These are phyloP conservation scores for Piaya cayana DNA, from an alignment of 2,113 vertebrate genomes.

Conservation along the genomic window DNA sequence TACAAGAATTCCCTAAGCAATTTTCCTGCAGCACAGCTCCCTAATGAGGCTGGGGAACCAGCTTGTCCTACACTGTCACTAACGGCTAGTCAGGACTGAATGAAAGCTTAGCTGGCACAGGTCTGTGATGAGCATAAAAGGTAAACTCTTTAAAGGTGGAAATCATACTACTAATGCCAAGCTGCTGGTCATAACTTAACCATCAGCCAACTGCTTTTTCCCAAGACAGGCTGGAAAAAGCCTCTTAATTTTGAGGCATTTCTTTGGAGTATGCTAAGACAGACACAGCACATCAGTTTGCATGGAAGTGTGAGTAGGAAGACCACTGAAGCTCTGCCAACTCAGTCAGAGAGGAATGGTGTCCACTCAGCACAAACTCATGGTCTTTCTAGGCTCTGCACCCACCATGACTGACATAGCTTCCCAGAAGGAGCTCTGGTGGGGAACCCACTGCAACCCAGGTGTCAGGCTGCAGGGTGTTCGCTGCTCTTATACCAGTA, in stretches of 20 bases:
- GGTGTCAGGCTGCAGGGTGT: too few species aligned
- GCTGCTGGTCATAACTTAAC: neutral
- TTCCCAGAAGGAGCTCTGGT: too few species aligned
- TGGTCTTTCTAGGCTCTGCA: too few species aligned
- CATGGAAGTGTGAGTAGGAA: too few species aligned
- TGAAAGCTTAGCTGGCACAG: neutral
- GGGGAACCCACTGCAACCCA: too few species aligned
- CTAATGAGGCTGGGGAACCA: constrained; percentile 54
- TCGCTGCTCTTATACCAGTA: too few species aligned
- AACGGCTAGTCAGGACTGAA: neutral
- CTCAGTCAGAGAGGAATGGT: too few species aligned
- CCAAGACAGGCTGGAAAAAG: neutral
- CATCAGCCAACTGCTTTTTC: neutral
- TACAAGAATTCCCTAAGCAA: constrained; percentile 52
- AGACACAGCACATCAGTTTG: neutral
- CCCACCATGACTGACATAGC: too few species aligned
- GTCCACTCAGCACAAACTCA: too few species aligned
- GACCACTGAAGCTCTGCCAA: too few species aligned
- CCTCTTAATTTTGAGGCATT: neutral
- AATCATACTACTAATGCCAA: neutral
- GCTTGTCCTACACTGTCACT: neutral
- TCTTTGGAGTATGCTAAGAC: neutral
- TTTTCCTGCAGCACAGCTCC: constrained; percentile 49
- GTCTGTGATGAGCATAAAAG: neutral
- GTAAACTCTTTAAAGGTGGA: neutral